phyloP scores from a whole-genome alignment of 1,140 invertebrate genomes.

The Lineus longissimus region DNA sequence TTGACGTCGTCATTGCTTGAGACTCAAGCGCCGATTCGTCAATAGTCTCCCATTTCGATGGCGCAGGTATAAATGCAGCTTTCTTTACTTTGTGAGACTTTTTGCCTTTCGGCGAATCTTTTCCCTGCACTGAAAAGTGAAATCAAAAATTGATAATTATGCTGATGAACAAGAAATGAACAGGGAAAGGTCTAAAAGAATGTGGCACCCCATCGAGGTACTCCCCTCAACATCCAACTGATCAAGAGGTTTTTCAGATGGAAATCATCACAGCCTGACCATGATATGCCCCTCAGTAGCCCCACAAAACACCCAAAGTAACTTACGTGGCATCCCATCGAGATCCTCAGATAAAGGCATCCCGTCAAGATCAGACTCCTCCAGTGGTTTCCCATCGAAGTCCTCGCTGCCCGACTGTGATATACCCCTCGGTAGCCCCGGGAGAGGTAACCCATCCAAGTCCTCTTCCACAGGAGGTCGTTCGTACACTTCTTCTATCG shows the following conservation, averaged over 20 bases:
- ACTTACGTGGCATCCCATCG: not conserved
- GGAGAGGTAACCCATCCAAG: conserved; percentile 74
- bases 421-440: conserved; percentile 70
- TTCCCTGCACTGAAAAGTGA: too few relatives aligned
- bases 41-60: conserved; percentile 92
- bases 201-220: too few relatives aligned
- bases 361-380: conserved; percentile 79
- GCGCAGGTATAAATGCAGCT: conserved; percentile 19
- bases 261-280: too few relatives aligned
- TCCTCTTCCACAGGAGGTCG: conserved; percentile 67
- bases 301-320: too few relatives aligned
- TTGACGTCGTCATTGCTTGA: conserved; percentile 83
- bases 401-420: conserved; percentile 34
- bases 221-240: too few relatives aligned
- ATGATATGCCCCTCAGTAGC: too few relatives aligned
- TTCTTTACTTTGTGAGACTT: conserved; percentile 56
- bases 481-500: conserved; percentile 61
- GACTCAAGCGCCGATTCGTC: conserved; percentile 73
- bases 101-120: too few relatives aligned
- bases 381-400: conserved; percentile 45
- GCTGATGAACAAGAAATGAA: too few relatives aligned
- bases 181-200: too few relatives aligned
- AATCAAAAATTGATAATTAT: too few relatives aligned
- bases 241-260: too few relatives aligned
- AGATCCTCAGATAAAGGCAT: conserved; percentile 62